A percentile compares a stretch with the other conserved stretches of the same genome.
Evolutionary conservation across 2,113 vertebrate genomes (phyloP).

Genomic region (Myotis davidii): DNA sequence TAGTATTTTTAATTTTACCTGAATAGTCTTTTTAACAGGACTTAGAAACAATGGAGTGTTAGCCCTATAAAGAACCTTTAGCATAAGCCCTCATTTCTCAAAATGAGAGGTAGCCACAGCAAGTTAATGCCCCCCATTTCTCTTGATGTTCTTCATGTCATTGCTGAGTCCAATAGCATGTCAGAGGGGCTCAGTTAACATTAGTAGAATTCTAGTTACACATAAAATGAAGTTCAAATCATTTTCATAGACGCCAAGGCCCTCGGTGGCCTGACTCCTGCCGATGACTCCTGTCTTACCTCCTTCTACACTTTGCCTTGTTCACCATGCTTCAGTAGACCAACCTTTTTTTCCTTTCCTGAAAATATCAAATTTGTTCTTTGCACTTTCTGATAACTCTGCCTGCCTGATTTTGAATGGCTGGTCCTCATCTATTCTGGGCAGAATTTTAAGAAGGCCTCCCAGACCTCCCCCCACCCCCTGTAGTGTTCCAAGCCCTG

Average conservation of each 20-base stretch:
- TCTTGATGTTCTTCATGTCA: not conserved
- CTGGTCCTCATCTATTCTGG: not conserved
- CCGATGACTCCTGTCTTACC: not conserved
- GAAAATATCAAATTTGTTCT: not conserved
- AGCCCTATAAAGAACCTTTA: not conserved
- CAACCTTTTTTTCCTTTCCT: not conserved
- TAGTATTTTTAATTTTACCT: conserved; percentile 50
- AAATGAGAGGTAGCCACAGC: not conserved
- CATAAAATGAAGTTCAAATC: not conserved
- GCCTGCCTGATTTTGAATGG: not conserved
- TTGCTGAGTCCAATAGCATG: not conserved
- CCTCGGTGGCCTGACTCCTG: not conserved
- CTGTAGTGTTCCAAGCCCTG: not conserved
- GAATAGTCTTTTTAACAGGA: conserved; percentile 19
- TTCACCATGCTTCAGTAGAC: not conserved
- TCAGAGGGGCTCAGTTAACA: not conserved
- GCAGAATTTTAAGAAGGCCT: not conserved
- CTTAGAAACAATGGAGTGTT: not conserved
- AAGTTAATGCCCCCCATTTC: not conserved
- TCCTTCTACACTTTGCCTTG: not conserved
- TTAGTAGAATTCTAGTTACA: not conserved
- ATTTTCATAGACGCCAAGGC: not conserved
- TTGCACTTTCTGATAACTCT: not conserved
- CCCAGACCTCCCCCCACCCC: not conserved
- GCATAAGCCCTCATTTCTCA: not conserved